phyloP scores from a whole-genome alignment of 1,140 invertebrate species.

The Pantala flavescens region DNA sequence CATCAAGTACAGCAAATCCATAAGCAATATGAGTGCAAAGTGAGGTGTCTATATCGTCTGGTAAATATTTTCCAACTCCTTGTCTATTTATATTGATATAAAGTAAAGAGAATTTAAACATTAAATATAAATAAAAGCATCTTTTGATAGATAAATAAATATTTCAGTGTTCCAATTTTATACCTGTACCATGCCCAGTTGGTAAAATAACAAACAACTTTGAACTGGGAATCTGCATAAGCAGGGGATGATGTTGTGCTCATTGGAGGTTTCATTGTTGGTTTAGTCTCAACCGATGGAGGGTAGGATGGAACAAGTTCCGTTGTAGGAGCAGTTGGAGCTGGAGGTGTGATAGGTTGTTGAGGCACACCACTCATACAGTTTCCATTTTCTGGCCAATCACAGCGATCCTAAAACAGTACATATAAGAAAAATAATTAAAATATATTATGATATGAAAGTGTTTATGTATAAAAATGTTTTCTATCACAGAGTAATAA shows the following conservation, averaged over 20 bases:
- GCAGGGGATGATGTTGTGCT: slow-evolving; percentile 18
- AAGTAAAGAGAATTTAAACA: slow-evolving; percentile 12
- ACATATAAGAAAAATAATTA: slow-evolving; percentile 18
- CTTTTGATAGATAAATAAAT: background rate
- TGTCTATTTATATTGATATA: slow-evolving; percentile 32
- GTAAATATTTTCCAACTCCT: slow-evolving; percentile 50
- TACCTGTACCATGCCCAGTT: slow-evolving; percentile 64
- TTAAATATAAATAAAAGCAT: background rate
- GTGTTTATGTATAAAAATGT: too few relatives aligned
- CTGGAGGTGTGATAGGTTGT: slow-evolving; percentile 12
- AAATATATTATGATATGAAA: background rate
- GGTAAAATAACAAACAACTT: slow-evolving; percentile 62
- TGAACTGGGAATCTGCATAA: slow-evolving; percentile 31
- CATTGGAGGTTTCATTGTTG: slow-evolving; percentile 17
- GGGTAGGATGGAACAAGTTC: background rate
- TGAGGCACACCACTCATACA: background rate
- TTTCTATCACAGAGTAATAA: too few relatives aligned
- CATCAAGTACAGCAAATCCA: slow-evolving; percentile 55
- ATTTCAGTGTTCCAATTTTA: slow-evolving; percentile 3
- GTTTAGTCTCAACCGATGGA: slow-evolving; percentile 12
- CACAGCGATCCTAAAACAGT: slow-evolving; percentile 54
- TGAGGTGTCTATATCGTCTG: slow-evolving; percentile 50
- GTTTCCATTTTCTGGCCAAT: slow-evolving; percentile 55
- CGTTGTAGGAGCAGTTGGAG: background rate
- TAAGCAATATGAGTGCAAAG: slow-evolving; percentile 67